Percentiles rank a stretch among this genome's conserved stretches.
These are phyloP conservation scores for Tetranychus piercei DNA, from an alignment of 2,888 invertebrate genomes.

Conservation along the genomic window DNA sequence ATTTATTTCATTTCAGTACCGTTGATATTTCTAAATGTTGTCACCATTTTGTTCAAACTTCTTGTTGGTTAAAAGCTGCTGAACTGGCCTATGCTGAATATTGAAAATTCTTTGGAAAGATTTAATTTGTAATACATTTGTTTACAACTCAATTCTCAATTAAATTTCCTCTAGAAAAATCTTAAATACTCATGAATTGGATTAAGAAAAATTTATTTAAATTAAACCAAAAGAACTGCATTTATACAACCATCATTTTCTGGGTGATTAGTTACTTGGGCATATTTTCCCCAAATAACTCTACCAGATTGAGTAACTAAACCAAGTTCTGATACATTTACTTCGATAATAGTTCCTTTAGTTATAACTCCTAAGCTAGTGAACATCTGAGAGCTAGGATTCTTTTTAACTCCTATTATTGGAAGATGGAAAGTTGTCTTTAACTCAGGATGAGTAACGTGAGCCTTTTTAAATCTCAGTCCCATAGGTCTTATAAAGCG, in stretches of 20 bases:
- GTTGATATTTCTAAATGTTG: constrained; percentile 67
- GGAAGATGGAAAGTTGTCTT: constrained; percentile 94
- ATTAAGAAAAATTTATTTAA: neutral
- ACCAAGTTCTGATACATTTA: constrained; percentile 94
- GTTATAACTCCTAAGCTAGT: constrained; percentile 94
- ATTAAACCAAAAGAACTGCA: constrained; percentile 81
- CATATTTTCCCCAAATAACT: constrained; percentile 99
- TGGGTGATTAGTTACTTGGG: constrained; percentile 97
- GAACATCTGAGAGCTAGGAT: constrained; percentile 91
- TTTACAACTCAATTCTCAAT: neutral
- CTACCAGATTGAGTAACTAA: constrained; percentile 95
- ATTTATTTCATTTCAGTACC: constrained; percentile 50
- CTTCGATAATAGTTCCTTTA: constrained; percentile 91
- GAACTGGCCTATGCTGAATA: too few species aligned
- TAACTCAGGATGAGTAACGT: constrained; percentile 96
- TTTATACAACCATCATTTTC: constrained; percentile 99
- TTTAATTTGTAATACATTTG: neutral
- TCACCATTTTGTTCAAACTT: constrained; percentile 68
- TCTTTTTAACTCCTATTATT: constrained; percentile 96
- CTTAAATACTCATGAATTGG: constrained; percentile 1
- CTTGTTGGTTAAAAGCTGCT: constrained; percentile 50
- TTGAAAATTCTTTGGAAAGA: neutral
- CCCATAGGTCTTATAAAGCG: constrained; percentile 96
- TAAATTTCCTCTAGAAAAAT: neutral
- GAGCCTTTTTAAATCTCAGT: constrained; percentile 82